Percentiles rank a stretch among this genome's conserved stretches.
Evolutionary conservation across 2,113 vertebrate genomes (phyloP).

Genomic region (Trichomycterus rosablanca): DNA sequence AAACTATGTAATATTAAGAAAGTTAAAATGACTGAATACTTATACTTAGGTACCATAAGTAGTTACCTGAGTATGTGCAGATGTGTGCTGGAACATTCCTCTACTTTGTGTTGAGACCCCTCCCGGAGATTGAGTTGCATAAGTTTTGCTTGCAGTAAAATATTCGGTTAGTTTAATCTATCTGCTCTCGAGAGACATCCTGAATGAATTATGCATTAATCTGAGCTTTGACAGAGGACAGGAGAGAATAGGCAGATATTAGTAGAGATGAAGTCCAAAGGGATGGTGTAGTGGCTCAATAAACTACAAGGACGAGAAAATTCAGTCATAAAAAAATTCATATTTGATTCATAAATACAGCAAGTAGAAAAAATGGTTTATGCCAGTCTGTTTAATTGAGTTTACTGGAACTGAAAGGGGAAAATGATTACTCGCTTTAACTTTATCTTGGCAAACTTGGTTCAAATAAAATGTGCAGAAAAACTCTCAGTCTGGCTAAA

Average conservation of each 20-base stretch:
- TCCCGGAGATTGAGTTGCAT: conserved; percentile 23
- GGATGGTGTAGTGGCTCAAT: conserved; percentile 32
- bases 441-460: conserved; percentile 68
- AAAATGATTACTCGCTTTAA: conserved; percentile 58
- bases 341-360: conserved; percentile 43
- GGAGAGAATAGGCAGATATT: conserved; percentile 31
- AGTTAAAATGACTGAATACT: no score
- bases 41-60: no score
- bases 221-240: conserved; percentile 35
- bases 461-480: conserved; percentile 63
- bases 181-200: conserved; percentile 14
- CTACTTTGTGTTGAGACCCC: conserved; percentile 27
- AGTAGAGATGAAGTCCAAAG: conserved; percentile 35
- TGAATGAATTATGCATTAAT: conserved; percentile 42
- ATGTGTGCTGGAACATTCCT: no score
- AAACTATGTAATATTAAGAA: no score
- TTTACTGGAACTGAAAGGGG: conserved; percentile 55
- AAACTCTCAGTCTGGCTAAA: conserved; percentile 51
- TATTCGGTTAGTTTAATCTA: conserved; percentile 37
- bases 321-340: conserved; percentile 52
- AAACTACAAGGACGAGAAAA: conserved; percentile 51
- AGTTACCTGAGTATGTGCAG: conserved; percentile 50
- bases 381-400: conserved; percentile 46
- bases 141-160: conserved; percentile 27
- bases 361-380: conserved; percentile 39